phyloP scores from a whole-genome alignment of 2,113 vertebrate species.

The Myiozetetes cayanensis region DNA sequence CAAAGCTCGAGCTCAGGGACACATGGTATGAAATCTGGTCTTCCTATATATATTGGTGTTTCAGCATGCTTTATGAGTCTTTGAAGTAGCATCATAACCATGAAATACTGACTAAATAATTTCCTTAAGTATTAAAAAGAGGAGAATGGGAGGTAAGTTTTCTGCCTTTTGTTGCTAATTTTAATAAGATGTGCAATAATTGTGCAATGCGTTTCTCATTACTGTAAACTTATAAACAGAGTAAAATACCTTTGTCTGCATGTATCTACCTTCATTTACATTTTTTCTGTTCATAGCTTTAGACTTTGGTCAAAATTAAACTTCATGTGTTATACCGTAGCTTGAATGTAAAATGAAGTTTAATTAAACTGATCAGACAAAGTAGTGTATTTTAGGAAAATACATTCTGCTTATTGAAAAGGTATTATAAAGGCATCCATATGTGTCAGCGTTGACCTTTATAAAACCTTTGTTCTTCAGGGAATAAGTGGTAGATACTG shows the following conservation, averaged over 20 bases:
- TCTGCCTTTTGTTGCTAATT: not conserved
- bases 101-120: not conserved
- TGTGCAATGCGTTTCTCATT: not conserved
- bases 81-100: not conserved
- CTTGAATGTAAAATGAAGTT: not conserved
- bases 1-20: slow-evolving; percentile 95
- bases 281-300: not conserved
- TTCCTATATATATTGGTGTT: not conserved
- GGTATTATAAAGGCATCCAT: not conserved
- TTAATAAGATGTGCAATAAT: not conserved
- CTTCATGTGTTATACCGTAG: not conserved
- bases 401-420: not conserved
- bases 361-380: not conserved
- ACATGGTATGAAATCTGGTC: slow-evolving; percentile 82
- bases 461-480: not conserved
- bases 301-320: not conserved
- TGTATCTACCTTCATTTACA: not conserved
- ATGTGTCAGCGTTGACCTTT: not conserved
- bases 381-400: not conserved
- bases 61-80: not conserved
- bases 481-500: not conserved
- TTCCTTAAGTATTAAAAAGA: not conserved
- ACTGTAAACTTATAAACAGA: not conserved
- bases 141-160: not conserved
- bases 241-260: not conserved